Percentiles rank a stretch among this genome's conserved stretches.
Evolutionary conservation across 2,888 invertebrate genomes (phyloP).

Genomic region (Apocheima hispidaria): DNA sequence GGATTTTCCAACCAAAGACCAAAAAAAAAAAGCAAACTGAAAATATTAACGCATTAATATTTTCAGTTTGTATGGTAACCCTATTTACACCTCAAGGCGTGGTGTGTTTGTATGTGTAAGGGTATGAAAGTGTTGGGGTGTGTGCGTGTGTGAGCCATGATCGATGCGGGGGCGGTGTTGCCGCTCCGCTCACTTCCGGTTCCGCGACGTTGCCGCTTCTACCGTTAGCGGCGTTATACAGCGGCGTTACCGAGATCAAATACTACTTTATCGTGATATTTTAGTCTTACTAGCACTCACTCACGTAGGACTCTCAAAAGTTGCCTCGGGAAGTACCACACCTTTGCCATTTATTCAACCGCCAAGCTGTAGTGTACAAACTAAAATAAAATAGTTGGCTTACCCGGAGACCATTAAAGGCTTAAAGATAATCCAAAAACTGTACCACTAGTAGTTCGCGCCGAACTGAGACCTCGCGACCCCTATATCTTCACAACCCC

Average conservation of each 20-base stretch:
- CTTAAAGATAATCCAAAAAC: too few species aligned
- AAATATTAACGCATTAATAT: background rate
- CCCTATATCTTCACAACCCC: too few species aligned
- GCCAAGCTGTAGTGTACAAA: too few species aligned
- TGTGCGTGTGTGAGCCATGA: constrained; percentile 74
- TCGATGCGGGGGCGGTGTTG: constrained; percentile 88
- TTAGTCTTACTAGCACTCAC: constrained; percentile 43
- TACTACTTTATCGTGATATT: constrained; percentile 52
- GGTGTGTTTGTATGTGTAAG: constrained; percentile 46
- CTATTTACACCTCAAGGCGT: constrained; percentile 51
- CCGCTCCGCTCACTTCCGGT: constrained; percentile 89
- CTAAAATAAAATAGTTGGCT: too few species aligned
- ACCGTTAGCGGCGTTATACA: constrained; percentile 51
- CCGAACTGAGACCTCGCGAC: too few species aligned
- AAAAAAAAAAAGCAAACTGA: too few species aligned
- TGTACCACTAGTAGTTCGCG: too few species aligned
- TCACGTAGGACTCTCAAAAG: too few species aligned
- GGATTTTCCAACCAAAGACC: too few species aligned
- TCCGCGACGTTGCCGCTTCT: constrained; percentile 71
- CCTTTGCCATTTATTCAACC: too few species aligned
- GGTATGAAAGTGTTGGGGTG: constrained; percentile 12
- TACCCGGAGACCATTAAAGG: too few species aligned
- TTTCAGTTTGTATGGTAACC: constrained; percentile 3
- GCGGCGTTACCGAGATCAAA: constrained; percentile 65
- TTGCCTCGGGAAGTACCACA: too few species aligned